Evolutionary conservation across 2,797 vertebrate genomes (phyloP), one percentile per base, ranked within the genome.

Genomic region (Danio kyathit): DNA sequence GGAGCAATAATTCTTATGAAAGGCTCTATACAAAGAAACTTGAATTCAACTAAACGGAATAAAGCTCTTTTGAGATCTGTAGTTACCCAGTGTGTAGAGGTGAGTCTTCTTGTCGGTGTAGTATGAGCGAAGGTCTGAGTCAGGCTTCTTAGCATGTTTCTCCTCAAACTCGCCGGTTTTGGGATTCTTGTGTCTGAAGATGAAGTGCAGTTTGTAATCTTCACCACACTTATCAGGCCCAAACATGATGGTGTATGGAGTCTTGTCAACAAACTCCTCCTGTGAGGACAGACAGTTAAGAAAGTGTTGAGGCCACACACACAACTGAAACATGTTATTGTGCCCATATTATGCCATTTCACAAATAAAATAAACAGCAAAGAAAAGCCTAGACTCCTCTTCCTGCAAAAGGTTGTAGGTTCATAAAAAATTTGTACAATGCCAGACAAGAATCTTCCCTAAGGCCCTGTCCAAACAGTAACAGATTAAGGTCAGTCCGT

Each of bases 211-310:
- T 81, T 99, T 99, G 89, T 99, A 99, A 86, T 99, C 98, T 80
- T 99, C 98, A 54, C 98, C 98, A 86, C 98, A 99, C 85, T 99
- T 99, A 90, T 99, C 98, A 0, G 98, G 98, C 46, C 98, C 98
- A 80, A 99, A 99, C 98, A 99, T 99, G 90, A 99, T 99, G 3
- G 96, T 99, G 88, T 99, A 99, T 0, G 96, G 92, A n/a, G 97
- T 99, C 90, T 96, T 98, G 90, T 99, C 98, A 79, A 96, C 95
- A 86, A 99, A 98, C 44, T 97, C 94, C 79, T 96, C 95, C 98
- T 99, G 89, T 69, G 80, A 76, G 19, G 9, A 44, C 21, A 69
- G 43, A 78, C 21, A 57, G n/a, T 10, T 9, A 38, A 16, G 14
- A 21, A 48, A 0, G 12, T 29, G 73, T 21, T 52, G 60, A 65